Percentiles rank a stretch among this genome's conserved stretches.
phyloP scores from a whole-genome alignment of 2,888 invertebrate genomes.

The Fragum whitleyi region DNA sequence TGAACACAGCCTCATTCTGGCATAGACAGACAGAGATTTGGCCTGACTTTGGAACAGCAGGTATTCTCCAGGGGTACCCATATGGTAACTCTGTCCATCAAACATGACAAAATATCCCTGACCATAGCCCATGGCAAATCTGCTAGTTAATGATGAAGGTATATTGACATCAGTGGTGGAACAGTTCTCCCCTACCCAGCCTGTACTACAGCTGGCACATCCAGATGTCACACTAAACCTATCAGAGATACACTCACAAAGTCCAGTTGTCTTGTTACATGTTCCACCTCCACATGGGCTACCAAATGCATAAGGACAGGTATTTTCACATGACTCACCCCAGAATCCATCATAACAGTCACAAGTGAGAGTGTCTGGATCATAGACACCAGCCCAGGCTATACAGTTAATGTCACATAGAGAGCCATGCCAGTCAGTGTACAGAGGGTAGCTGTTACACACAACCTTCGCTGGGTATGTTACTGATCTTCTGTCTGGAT shows the following conservation, averaged over 20 bases:
- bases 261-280: constrained; percentile 64
- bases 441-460: constrained; percentile 29
- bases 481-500: constrained; percentile 39
- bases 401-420: constrained; percentile 61
- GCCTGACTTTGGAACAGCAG: constrained; percentile 46
- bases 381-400: constrained; percentile 49
- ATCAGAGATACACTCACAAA: constrained; percentile 68
- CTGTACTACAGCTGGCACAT: constrained; percentile 68
- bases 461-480: constrained; percentile 30
- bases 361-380: constrained; percentile 47
- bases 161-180: constrained; percentile 51
- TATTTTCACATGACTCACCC: constrained; percentile 62
- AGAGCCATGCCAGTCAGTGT: constrained; percentile 60
- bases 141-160: constrained; percentile 49
- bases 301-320: constrained; percentile 60
- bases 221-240: constrained; percentile 55
- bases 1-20: constrained; percentile 67
- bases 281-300: constrained; percentile 69
- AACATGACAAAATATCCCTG: constrained; percentile 67
- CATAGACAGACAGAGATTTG: constrained; percentile 47
- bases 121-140: constrained; percentile 50
- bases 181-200: constrained; percentile 75
- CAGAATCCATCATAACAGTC: constrained; percentile 69
- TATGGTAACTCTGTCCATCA: constrained; percentile 64
- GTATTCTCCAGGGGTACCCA: constrained; percentile 65